Percentiles rank a stretch among this genome's conserved stretches.
phyloP scores from a whole-genome alignment of 2,797 vertebrate genomes.

The Notolabrus celidotus region DNA sequence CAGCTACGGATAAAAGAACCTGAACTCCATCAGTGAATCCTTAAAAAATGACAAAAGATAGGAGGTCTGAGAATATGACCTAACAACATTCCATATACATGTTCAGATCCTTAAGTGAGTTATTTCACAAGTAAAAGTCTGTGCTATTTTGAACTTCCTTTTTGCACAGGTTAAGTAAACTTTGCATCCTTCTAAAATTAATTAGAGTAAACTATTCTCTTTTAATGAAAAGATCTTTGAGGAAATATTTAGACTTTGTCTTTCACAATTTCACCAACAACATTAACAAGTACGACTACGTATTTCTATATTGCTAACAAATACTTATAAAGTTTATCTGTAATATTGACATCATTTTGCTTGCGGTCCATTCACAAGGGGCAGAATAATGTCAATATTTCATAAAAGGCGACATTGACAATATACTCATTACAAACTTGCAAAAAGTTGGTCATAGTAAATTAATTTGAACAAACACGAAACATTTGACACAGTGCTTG shows the following conservation, averaged over 20 bases:
- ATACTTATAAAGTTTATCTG: conserved; percentile 11
- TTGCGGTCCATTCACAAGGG: conserved; percentile 10
- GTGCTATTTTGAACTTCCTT: neutral
- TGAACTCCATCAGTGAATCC: too few species aligned
- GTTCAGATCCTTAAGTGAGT: neutral
- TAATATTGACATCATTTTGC: conserved; percentile 14
- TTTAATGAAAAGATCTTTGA: neutral
- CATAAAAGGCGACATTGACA: neutral
- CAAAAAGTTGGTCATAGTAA: neutral
- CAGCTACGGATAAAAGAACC: too few species aligned
- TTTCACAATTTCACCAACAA: conserved; percentile 11
- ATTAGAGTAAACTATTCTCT: neutral
- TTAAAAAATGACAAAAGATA: too few species aligned
- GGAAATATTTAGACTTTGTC: neutral
- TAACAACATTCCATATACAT: too few species aligned
- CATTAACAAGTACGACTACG: conserved; percentile 3
- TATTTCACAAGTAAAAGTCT: neutral
- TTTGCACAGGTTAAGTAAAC: neutral
- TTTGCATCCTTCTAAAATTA: neutral
- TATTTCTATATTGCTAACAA: conserved; percentile 29
- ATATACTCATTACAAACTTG: neutral
- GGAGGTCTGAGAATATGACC: too few species aligned
- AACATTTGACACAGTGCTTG: neutral
- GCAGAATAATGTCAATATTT: conserved; percentile 23
- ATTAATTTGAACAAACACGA: neutral